Evolutionary conservation across 2,888 invertebrate species (phyloP), one percentile per base, ranked within the genome.

Genomic region (Eumerus sabulonum): DNA sequence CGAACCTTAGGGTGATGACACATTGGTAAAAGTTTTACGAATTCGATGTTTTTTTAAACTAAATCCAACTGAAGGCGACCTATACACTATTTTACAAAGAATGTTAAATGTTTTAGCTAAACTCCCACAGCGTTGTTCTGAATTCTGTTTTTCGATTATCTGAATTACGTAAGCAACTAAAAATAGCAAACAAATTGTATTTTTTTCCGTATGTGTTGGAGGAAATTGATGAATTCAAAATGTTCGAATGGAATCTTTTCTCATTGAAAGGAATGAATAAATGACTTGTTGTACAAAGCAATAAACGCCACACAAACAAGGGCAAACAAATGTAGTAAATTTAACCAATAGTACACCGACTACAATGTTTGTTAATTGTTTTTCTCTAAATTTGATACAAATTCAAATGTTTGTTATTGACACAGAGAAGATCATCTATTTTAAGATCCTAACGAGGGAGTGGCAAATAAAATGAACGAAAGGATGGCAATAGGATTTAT

Each of bases 111-210:
- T 9, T 44, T 14, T 54, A 73, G 63, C 63, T 63, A 38, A 68
- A 67, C 42, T 40, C 27, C 3, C 40, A 63, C 16, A 48, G 27
- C 17, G 0, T 72, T 59, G 12, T 42, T 16, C 38, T 35, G 40
- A 57, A 36, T 40, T n/a, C n/a, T 62, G 50, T 67, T 42, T n/a
- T 40, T 7, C 40, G 51, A 68, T 63, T 77, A 77, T 44, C 40
- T 47, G 57, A 82, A 77, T 87, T 87, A 86, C 87, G 86, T 86
- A 87, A 87, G 83, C 83, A 76, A 82, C 85, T 86, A 87, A 83
- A 86, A 86, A 86, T 86, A 86, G 83, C 81, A 53, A 68, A 83
- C 84, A 83, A 44, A 27, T 4, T 4, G 27, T 27, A 27, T 4
- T 4, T 2, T 27, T 27, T 56, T 59, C 44, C 11, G 40, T 59